Percentiles rank a stretch among this genome's conserved stretches.
phyloP scores from a whole-genome alignment of 1,140 invertebrate genomes.

The Plodia interpunctella region DNA sequence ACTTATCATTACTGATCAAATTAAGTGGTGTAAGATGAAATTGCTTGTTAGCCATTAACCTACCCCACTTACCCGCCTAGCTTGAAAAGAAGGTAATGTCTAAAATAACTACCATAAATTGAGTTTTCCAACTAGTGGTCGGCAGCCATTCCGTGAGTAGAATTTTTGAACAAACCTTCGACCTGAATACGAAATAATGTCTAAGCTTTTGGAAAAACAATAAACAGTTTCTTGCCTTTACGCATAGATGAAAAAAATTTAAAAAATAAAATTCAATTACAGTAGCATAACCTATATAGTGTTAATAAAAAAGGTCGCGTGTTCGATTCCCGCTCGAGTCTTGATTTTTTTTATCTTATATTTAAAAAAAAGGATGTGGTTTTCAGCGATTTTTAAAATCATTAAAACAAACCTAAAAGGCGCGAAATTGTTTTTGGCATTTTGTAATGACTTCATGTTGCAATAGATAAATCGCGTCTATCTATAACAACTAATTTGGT shows the following conservation, averaged over 20 bases:
- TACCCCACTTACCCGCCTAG: neutral
- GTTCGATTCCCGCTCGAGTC: too few species aligned
- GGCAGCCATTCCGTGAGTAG: neutral
- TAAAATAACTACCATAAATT: neutral
- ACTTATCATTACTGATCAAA: too few species aligned
- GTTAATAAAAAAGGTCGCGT: too few species aligned
- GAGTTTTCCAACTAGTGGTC: neutral
- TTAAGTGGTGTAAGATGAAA: neutral
- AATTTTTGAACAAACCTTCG: neutral
- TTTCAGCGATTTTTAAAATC: too few species aligned
- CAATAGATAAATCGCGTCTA: constrained; percentile 1
- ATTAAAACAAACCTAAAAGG: neutral
- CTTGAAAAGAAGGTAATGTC: neutral
- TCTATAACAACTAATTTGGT: constrained; percentile 3
- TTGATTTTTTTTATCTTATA: too few species aligned
- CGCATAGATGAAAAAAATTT: too few species aligned
- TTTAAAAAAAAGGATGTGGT: too few species aligned
- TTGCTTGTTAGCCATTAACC: neutral
- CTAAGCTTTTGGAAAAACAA: neutral
- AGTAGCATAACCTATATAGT: too few species aligned
- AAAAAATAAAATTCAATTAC: too few species aligned
- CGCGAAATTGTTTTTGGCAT: constrained; percentile 1
- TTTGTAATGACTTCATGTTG: constrained; percentile 3
- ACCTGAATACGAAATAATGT: neutral
- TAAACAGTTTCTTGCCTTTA: too few species aligned